Base-by-base conservation (phyloP, 2,888 invertebrate genomes). In the Acheta domesticus region DNA sequence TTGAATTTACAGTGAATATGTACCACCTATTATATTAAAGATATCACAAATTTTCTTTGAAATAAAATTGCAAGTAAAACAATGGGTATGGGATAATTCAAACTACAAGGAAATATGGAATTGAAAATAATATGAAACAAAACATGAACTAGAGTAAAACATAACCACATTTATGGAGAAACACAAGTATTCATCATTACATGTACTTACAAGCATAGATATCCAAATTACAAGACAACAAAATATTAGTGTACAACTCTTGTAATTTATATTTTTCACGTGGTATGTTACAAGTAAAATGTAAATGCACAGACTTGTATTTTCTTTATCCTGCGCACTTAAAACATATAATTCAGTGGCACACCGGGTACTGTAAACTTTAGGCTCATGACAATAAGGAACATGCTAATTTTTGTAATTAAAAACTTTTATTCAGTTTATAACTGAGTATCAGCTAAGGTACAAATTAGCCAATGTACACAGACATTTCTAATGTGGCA, bases 131-230 rank as follows among this genome's bases (percentile, higher is more conserved):
- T 62, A 62, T 19, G n/a, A 12, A 19, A 14, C 14, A 62, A 62
- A 14, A 62, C 14, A 62, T 14, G n/a, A 62, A 14, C n/a, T 19
- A 62, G 62, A 62, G 62, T 62, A 62, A 62, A 62, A 62, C 62
- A 62, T 62, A 62, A 62, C 62, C 62, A 62, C 62, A 62, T 62
- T 62, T 62, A 62, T 62, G 62, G 62, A 62, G 62, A 14, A 62
- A 62, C 62, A 62, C 62, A 62, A n/a, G 62, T 62, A 62, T 62
- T 11, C 62, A 62, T 62, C 62, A 62, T 62, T 62, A 62, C 62
- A 62, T 62, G 62, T 62, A 62, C 62, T 62, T 62, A 62, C 62
- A 62, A 62, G 62, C 62, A 62, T 62, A 62, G 62, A 62, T 62
- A 62, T 62, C n/a, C n/a, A 62, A 62, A 62, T 62, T 62, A 62